phyloP scores from a whole-genome alignment of 2,888 invertebrate genomes.

The Scaptomyza flava region DNA sequence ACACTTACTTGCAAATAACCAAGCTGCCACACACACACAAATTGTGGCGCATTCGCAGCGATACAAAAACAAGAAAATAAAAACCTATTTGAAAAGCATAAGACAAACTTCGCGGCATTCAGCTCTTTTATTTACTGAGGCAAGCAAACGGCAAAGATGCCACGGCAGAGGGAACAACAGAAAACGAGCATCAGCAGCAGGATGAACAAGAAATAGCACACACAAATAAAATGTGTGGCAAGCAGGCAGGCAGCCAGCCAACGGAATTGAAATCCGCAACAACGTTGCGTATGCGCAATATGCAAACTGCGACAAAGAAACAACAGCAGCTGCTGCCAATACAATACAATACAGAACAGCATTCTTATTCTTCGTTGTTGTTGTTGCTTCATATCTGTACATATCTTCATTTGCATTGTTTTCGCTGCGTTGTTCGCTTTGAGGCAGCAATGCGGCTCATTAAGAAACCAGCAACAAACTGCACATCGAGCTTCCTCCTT shows the following conservation, averaged over 20 bases:
- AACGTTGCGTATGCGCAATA: conserved; percentile 72
- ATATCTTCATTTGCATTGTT: conserved; percentile 56
- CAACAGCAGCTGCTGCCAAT: conserved; percentile 49
- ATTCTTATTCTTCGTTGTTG: conserved; percentile 31
- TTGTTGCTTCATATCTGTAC: conserved; percentile 46
- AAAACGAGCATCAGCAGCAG: conserved; percentile 2
- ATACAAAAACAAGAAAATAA: conserved; percentile 3
- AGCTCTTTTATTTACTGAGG: conserved; percentile 56
- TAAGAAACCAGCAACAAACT: conserved; percentile 37
- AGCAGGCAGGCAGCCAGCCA: not conserved
- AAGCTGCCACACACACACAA: not conserved
- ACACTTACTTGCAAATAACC: conserved; percentile 21
- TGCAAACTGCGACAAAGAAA: conserved; percentile 41
- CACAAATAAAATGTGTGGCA: conserved; percentile 34
- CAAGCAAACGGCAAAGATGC: conserved; percentile 14
- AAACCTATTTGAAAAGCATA: conserved; percentile 28
- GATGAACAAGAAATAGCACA: conserved; percentile 21
- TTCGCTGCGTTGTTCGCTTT: conserved; percentile 17
- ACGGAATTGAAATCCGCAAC: conserved; percentile 58
- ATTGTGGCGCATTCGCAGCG: conserved; percentile 8
- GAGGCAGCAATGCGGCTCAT: conserved; percentile 43
- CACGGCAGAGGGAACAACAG: not conserved
- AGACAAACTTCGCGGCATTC: conserved; percentile 17
- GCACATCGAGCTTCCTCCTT: conserved; percentile 8
- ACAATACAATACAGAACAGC: conserved; percentile 25